phyloP scores from a whole-genome alignment of 92 coral and sea anemone genomes.

The Palythoa grandis region DNA sequence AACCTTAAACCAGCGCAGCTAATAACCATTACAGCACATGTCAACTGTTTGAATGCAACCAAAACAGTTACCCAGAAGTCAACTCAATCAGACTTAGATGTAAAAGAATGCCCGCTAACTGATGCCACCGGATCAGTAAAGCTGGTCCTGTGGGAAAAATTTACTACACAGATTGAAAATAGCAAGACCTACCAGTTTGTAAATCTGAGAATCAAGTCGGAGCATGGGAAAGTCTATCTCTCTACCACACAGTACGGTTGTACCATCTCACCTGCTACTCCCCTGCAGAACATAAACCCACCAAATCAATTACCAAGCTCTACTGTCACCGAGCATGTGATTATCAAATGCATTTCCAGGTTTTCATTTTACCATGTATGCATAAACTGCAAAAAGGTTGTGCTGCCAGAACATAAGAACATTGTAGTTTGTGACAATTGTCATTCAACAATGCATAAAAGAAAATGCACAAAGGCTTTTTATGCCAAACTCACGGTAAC shows the following conservation, averaged over 20 bases:
- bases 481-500: conserved; percentile 21
- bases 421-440: conserved; percentile 35
- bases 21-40: conserved; percentile 34
- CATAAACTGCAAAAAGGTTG: conserved; percentile 44
- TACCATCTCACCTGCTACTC: conserved; percentile 32
- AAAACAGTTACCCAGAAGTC: conserved; percentile 37
- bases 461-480: conserved; percentile 33
- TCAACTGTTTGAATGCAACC: conserved; percentile 40
- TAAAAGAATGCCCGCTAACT: conserved; percentile 35
- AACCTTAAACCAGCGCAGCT: conserved; percentile 36
- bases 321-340: conserved; percentile 10
- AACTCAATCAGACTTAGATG: conserved; percentile 33
- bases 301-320: conserved; percentile 31
- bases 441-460: conserved; percentile 43
- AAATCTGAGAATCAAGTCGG: conserved; percentile 30
- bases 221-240: conserved; percentile 35
- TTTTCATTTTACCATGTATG: conserved; percentile 27
- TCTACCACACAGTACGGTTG: conserved; percentile 41
- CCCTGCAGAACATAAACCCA: conserved; percentile 29
- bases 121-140: conserved; percentile 34
- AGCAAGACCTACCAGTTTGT: conserved; percentile 29
- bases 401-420: conserved; percentile 41
- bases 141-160: conserved; percentile 36
- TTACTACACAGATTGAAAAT: conserved; percentile 34
- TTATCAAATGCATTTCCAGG: conserved; percentile 13